Percentiles rank a stretch among this genome's conserved stretches.
These are phyloP conservation scores for Otolemur crassicaudatus DNA, from an alignment of 2,797 vertebrate species.

Conservation along the genomic window DNA sequence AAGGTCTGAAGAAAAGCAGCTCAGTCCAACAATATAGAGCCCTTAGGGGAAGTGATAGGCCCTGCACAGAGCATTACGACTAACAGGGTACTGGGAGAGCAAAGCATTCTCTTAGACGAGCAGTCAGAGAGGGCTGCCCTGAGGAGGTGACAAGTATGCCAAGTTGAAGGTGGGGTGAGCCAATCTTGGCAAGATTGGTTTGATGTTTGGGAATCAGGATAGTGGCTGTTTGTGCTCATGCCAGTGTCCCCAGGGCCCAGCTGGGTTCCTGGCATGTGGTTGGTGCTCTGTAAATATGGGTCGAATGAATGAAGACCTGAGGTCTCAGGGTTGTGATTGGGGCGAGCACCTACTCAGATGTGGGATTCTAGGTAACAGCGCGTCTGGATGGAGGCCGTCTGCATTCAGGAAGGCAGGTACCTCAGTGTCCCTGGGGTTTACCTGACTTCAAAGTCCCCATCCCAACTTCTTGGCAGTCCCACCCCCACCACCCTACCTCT, in stretches of 20 bases:
- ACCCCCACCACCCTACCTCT: not conserved
- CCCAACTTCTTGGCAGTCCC: accelerated
- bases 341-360: not conserved
- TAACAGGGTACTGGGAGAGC: not conserved
- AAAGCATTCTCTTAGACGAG: not conserved
- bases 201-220: not conserved
- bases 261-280: not conserved
- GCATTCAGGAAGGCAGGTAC: not conserved
- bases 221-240: not conserved
- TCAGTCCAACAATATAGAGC: not conserved
- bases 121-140: not conserved
- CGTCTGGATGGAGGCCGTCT: not conserved
- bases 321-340: not conserved
- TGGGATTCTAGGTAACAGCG: not conserved
- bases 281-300: not conserved
- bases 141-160: not conserved
- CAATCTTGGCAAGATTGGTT: not conserved
- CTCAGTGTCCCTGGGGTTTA: not conserved
- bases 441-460: not conserved
- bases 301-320: not conserved
- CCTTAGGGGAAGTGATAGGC: not conserved
- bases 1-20: not conserved
- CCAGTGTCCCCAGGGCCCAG: not conserved
- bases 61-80: too few relatives aligned
- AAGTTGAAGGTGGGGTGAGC: not conserved